phyloP scores from a whole-genome alignment of 92 coral and sea anemone species.

The Chrysogorgia sp. region DNA sequence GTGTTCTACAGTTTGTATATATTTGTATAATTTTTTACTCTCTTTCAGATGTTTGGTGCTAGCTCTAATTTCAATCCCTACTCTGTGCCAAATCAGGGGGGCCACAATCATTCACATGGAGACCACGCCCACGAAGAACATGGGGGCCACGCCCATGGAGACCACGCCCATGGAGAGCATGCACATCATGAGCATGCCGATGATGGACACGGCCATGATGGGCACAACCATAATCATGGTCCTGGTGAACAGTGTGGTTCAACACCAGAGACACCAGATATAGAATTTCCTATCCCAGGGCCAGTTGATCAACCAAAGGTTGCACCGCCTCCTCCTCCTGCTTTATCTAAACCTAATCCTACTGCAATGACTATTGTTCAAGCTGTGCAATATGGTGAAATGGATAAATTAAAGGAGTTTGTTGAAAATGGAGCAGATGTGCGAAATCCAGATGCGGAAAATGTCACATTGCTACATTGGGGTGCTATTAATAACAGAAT shows the following conservation, averaged over 20 bases:
- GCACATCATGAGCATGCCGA: not conserved
- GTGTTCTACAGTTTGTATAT: too few species aligned
- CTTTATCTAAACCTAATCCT: constrained; percentile 75
- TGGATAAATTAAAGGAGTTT: constrained; percentile 73
- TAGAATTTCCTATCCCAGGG: constrained; percentile 34
- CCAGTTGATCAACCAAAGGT: constrained; percentile 34
- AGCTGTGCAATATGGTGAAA: constrained; percentile 87
- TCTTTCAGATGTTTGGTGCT: constrained; percentile 34
- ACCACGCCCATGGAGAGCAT: not conserved
- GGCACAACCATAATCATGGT: constrained; percentile 52
- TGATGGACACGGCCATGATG: constrained; percentile 56
- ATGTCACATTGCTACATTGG: constrained; percentile 93
- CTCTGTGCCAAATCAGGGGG: constrained; percentile 4
- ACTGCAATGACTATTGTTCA: constrained; percentile 83
- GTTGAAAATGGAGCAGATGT: constrained; percentile 81
- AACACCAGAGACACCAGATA: not conserved
- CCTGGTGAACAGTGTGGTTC: constrained; percentile 35
- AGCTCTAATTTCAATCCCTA: constrained; percentile 31
- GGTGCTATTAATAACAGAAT: constrained; percentile 94
- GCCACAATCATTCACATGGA: too few species aligned
- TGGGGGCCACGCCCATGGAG: too few species aligned
- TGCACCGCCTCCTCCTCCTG: constrained; percentile 48
- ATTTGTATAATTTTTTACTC: too few species aligned
- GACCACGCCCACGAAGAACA: too few species aligned
- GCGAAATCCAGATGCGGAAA: constrained; percentile 73